Evolutionary conservation across 2,888 invertebrate species (phyloP), one percentile per base, ranked within the genome.

Genomic region (Drosophila mimetica): DNA sequence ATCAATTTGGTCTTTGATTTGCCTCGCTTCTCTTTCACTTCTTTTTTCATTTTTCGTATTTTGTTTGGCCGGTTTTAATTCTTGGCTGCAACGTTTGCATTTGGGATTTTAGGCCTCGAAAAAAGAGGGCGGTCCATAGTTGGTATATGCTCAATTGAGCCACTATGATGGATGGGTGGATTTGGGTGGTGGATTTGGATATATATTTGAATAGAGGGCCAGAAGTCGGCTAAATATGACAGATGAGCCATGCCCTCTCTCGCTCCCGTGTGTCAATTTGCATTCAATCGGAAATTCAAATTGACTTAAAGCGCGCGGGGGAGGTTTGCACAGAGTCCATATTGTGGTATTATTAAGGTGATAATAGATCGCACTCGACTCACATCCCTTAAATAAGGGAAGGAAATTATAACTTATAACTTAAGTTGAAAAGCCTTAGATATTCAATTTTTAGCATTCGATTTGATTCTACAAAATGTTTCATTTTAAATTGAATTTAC

Each of bases 1-100:
- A 73, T 76, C 83, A 79, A 79, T 82, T 86, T 70, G 65, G 69
- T 71, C 61, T 69, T 79, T 80, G 79, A 74, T 83, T 83, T 71
- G 72, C n/a, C 54, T 48, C 59, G 34, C 47, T 47, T 71, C 36
- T 61, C 42, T 46, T 59, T 14, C 60, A 30, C 58, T n/a, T n/a
- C 36, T n/a, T 13, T 16, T 51, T 41, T 60, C 25, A 18, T 37
- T 25, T 41, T 28, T 44, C 36, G 16, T 32, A 16, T 37, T 67
- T 18, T 48, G 30, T 48, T 46, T 41, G 32, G 51, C n/a, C 36
- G 32, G 41, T 73, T 71, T 86, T 76, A 79, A 83, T 82, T 86
- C 72, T 79, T 79, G 71, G 64, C 73, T 79, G 71, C 63, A 67
- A 66, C 75, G 78, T 72, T 84, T 79, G 83, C 83, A 74, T 85